Conservation (phyloP, 2,113 vertebrate genomes). For the Nymphicus hollandicus region DNA sequence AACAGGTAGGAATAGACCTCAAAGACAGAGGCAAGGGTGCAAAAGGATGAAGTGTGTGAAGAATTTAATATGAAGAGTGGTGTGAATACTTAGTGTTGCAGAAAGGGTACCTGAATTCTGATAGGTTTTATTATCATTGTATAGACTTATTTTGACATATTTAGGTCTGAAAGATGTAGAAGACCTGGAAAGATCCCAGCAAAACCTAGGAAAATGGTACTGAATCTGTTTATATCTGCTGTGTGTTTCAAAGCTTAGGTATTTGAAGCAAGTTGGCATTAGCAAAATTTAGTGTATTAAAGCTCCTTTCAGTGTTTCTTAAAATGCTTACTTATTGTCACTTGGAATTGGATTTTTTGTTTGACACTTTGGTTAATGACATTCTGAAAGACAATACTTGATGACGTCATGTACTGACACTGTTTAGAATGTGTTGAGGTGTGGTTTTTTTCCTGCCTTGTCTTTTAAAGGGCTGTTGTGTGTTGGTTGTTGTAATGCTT, state of each 20-base stretch:
- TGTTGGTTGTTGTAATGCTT: not conserved
- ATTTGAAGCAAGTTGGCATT: not conserved
- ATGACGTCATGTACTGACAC: not conserved
- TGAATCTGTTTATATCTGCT: not conserved
- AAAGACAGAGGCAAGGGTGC: not conserved
- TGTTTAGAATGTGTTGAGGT: not conserved
- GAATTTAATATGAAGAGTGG: not conserved
- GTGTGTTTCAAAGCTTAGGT: not conserved
- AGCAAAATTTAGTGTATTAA: not conserved
- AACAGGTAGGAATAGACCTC: not conserved
- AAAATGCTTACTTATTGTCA: not conserved
- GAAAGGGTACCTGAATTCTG: not conserved
- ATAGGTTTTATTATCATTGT: not conserved
- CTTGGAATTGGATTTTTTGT: not conserved
- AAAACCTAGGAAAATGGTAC: not conserved
- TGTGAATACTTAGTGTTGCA: not conserved
- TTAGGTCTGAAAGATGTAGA: not conserved
- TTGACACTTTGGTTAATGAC: not conserved
- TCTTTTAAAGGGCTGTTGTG: not conserved
- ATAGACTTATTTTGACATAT: not conserved
- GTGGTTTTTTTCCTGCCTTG: rapidly evolving
- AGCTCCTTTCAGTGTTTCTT: not conserved
- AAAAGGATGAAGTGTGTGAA: not conserved
- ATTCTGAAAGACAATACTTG: not conserved
- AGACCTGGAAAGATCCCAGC: not conserved